Conservation (phyloP, 2,888 invertebrate species). For the Linyphia triangularis region DNA sequence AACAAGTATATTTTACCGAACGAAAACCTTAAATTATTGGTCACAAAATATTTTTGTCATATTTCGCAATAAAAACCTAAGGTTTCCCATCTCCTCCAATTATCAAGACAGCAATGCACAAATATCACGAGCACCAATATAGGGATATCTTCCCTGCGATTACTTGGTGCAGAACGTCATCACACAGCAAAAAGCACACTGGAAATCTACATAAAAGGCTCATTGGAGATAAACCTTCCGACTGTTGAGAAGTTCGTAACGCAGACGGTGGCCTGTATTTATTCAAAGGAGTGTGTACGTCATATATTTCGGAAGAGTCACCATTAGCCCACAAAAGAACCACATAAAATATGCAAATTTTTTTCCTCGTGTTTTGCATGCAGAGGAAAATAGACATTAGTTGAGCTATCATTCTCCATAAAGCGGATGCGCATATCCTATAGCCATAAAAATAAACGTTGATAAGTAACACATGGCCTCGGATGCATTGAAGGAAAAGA, state of each 20-base stretch:
- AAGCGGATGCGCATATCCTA: conserved; percentile 19
- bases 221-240: conserved; percentile 61
- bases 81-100: neutral
- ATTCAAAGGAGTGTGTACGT: conserved; percentile 24
- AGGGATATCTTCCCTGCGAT: neutral
- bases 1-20: too few relatives aligned
- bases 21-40: too few relatives aligned
- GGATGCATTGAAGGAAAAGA: neutral
- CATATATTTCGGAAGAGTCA: conserved; percentile 55
- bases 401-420: conserved; percentile 34
- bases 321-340: conserved; percentile 70
- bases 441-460: conserved; percentile 71
- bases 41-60: too few relatives aligned
- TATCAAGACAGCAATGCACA: neutral
- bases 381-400: conserved; percentile 67
- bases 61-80: too few relatives aligned
- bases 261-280: conserved; percentile 33
- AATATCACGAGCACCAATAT: conserved; percentile 8
- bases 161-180: conserved; percentile 23
- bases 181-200: conserved; percentile 8
- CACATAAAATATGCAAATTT: conserved; percentile 71
- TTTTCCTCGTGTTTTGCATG: conserved; percentile 47
- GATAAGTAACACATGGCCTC: conserved; percentile 67
- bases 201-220: conserved; percentile 69
- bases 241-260: conserved; percentile 12